Evolutionary conservation across 2,888 invertebrate species (phyloP).

Genomic region (Sisyra nigra): DNA sequence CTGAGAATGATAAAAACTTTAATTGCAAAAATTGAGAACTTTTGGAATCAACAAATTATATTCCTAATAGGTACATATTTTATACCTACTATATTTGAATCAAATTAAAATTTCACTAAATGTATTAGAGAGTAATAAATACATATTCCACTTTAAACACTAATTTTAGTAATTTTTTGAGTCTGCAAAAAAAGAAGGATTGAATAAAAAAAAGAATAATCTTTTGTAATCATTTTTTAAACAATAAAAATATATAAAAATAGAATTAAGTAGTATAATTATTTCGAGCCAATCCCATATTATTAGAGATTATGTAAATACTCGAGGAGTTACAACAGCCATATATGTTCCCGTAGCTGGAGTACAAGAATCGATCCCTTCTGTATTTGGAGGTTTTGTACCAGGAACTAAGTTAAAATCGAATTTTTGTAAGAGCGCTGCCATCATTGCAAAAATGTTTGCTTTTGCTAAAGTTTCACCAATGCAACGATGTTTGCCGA

Average conservation of each 20-base stretch:
- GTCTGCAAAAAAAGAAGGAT: no score
- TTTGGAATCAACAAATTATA: no score
- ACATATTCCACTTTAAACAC: no score
- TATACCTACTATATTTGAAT: no score
- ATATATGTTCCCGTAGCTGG: conserved; percentile 57
- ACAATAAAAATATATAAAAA: neutral
- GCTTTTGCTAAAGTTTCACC: conserved; percentile 65
- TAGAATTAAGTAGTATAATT: neutral
- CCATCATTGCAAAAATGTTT: conserved; percentile 61
- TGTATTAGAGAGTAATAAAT: no score
- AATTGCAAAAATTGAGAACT: no score
- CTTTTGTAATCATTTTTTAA: neutral
- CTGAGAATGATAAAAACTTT: no score
- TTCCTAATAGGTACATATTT: no score
- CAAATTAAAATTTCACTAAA: no score
- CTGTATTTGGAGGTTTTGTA: conserved; percentile 38
- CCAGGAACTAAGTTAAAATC: conserved; percentile 48
- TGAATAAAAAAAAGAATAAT: no score
- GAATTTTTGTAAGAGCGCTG: conserved; percentile 57
- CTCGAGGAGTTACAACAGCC: conserved; percentile 35
- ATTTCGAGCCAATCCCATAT: neutral
- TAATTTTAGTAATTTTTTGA: no score
- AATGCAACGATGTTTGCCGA: conserved; percentile 66
- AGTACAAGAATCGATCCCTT: conserved; percentile 62
- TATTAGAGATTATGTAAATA: conserved; percentile 2